A percentile compares a stretch with the other conserved stretches of the same genome.
Evolutionary conservation across 1,140 invertebrate genomes (phyloP).

Genomic region (Hycleus phaleratus): DNA sequence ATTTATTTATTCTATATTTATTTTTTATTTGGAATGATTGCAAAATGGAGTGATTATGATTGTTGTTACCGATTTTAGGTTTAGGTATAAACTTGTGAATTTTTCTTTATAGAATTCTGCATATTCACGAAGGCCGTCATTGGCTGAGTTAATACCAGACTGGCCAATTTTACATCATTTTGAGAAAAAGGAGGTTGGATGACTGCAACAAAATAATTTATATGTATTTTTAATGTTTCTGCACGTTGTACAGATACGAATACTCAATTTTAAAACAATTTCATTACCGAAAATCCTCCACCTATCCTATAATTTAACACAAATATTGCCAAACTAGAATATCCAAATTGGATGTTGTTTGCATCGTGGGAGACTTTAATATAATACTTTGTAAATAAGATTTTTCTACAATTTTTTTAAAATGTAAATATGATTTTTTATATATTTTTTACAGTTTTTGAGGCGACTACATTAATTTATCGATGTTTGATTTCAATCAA

Average conservation of each 20-base stretch:
- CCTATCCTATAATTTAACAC: conserved; percentile 1
- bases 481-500: conserved; percentile 16
- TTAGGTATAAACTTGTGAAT: conserved; percentile 14
- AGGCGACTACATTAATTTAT: conserved; percentile 11
- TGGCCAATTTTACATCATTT: conserved; percentile 90
- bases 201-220: conserved; percentile 26
- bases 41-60: conserved; percentile 14
- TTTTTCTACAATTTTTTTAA: conserved; percentile 18
- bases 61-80: conserved; percentile 12
- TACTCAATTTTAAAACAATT: neutral
- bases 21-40: neutral
- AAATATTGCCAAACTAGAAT: conserved; percentile 12
- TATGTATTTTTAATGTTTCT: conserved; percentile 23
- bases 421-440: conserved; percentile 12
- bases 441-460: conserved; percentile 23
- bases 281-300: neutral
- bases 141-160: conserved; percentile 92
- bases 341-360: conserved; percentile 28
- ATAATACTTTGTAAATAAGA: conserved; percentile 20
- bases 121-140: conserved; percentile 73
- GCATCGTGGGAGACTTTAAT: conserved; percentile 18
- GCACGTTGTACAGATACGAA: conserved; percentile 20
- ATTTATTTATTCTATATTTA: conserved; percentile 5
- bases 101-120: conserved; percentile 52
- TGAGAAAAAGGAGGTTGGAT: conserved; percentile 67